Evolutionary conservation across 2,113 vertebrate species (phyloP).

Genomic region (Strix aluco): DNA sequence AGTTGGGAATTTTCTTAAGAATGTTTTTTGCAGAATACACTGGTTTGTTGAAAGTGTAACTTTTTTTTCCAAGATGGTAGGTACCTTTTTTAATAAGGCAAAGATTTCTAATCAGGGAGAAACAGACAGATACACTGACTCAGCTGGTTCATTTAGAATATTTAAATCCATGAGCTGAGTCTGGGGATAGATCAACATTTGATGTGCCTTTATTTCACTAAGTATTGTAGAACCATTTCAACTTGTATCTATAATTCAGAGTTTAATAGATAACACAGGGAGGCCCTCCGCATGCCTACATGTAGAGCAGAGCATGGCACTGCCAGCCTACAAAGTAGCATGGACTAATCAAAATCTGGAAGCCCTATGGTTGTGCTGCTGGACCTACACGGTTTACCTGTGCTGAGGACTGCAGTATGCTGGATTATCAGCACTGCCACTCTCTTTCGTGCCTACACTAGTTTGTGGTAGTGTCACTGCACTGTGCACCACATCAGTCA

Average conservation of each 20-base stretch:
- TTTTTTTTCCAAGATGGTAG: background rate
- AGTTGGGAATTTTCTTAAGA: background rate
- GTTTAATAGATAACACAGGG: background rate
- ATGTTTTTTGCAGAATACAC: background rate
- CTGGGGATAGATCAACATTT: background rate
- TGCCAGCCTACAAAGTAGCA: background rate
- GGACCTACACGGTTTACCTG: background rate
- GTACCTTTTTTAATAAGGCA: background rate
- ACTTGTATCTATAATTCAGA: background rate
- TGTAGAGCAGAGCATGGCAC: background rate
- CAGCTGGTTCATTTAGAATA: background rate
- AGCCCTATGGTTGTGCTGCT: background rate
- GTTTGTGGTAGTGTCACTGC: background rate
- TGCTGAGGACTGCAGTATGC: background rate
- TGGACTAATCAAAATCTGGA: background rate
- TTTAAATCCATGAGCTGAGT: background rate
- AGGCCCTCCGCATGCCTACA: background rate
- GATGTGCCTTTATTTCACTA: background rate
- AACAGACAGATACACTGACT: background rate
- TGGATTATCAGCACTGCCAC: background rate
- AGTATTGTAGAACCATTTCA: background rate
- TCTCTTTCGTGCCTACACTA: background rate
- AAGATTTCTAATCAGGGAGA: background rate
- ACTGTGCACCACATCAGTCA: rapidly evolving
- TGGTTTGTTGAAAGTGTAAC: background rate